phyloP scores from a whole-genome alignment of 1,140 invertebrate genomes.

The Lamellibrachia luymesi region DNA sequence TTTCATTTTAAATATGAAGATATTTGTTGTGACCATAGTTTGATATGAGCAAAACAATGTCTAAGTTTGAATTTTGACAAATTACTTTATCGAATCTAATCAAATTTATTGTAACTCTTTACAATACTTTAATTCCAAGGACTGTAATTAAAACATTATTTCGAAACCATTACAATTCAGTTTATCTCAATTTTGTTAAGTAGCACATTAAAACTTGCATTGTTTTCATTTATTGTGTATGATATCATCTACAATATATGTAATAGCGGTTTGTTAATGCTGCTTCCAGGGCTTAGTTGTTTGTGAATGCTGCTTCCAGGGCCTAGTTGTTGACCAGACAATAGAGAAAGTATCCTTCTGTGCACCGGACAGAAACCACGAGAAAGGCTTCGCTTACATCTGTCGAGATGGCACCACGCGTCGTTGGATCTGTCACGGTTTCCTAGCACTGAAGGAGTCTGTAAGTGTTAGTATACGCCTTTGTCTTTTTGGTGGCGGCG shows the following conservation, averaged over 20 bases:
- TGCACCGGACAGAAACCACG: conserved; percentile 96
- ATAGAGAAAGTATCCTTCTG: conserved; percentile 99
- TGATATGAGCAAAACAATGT: not conserved
- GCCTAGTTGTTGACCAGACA: conserved; percentile 98
- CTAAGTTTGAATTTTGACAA: too few species aligned
- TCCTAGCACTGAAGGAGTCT: conserved; percentile 91
- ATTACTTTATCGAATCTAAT: too few species aligned
- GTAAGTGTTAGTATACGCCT: conserved; percentile 57
- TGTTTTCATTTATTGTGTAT: not conserved
- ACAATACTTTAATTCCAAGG: not conserved
- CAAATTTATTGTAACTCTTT: not conserved
- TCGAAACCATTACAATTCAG: not conserved
- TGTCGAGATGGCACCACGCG: conserved; percentile 79
- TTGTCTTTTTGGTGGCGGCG: conserved; percentile 2
- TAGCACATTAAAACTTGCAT: not conserved
- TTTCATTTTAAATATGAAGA: too few species aligned
- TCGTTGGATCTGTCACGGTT: conserved; percentile 99
- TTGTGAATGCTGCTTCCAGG: conserved; percentile 52
- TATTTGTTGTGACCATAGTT: not conserved
- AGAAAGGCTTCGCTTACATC: conserved; percentile 94
- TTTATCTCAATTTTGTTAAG: too few species aligned
- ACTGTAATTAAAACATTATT: not conserved
- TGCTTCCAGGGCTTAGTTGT: conserved; percentile 80
- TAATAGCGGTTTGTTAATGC: not conserved
- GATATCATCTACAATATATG: not conserved